Percentiles rank a stretch among this genome's conserved stretches.
Evolutionary conservation across 2,888 invertebrate species (phyloP).

Genomic region (Lepeophtheirus nordmannii): DNA sequence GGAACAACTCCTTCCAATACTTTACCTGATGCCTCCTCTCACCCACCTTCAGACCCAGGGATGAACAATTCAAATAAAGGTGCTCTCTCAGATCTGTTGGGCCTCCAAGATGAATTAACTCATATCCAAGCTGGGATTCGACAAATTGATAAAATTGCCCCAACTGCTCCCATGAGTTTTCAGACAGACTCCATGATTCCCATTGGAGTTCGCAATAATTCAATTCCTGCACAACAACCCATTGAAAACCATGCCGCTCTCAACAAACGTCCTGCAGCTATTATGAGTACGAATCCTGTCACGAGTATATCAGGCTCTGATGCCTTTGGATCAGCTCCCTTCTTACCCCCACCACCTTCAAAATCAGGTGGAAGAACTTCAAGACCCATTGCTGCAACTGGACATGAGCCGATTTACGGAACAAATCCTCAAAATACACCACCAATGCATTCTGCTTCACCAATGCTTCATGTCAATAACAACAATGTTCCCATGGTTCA

Average conservation of each 20-base stretch:
- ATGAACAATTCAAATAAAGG: not conserved
- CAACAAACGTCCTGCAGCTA: not conserved
- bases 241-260: not conserved
- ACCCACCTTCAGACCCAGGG: not conserved
- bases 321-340: conserved; percentile 18
- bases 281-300: conserved; percentile 16
- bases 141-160: conserved; percentile 24
- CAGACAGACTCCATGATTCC: conserved; percentile 24
- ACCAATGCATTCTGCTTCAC: conserved; percentile 1
- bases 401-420: not conserved
- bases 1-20: not conserved
- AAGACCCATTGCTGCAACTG: not conserved
- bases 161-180: conserved; percentile 22
- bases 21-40: not conserved
- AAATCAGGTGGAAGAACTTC: conserved; percentile 8
- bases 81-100: conserved; percentile 14
- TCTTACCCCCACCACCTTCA: conserved; percentile 24
- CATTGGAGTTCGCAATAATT: not conserved
- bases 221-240: not conserved
- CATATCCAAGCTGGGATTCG: conserved; percentile 23
- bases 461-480: not conserved
- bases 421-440: not conserved
- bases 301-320: not conserved
- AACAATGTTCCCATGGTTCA: not conserved
- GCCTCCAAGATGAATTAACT: conserved; percentile 19